Conservation (phyloP, 1,140 invertebrate species). For the Nautilus pompilius region DNA sequence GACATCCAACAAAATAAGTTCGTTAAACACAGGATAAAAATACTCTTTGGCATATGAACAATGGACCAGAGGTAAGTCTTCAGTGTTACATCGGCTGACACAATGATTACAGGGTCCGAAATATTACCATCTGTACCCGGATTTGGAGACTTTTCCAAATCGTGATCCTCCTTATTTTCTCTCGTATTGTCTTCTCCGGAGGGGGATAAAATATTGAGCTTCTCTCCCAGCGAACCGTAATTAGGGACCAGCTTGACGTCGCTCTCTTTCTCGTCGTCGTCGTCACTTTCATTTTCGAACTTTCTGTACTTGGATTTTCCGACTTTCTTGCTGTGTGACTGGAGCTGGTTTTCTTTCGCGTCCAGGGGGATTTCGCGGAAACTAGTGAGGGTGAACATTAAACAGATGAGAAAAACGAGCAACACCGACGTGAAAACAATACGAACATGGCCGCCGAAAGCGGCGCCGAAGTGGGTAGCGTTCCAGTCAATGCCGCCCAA, state of each 20-base stretch:
- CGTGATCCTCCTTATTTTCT: background rate
- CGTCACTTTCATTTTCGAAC: slow-evolving; percentile 43
- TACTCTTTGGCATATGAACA: slow-evolving; percentile 80
- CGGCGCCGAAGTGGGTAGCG: slow-evolving; percentile 68
- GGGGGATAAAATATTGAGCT: no score
- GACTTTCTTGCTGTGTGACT: slow-evolving; percentile 48
- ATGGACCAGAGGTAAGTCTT: slow-evolving; percentile 83
- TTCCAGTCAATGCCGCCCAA: slow-evolving; percentile 90
- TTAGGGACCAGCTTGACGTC: slow-evolving; percentile 1
- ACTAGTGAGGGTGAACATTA: slow-evolving; percentile 39
- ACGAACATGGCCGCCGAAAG: slow-evolving; percentile 74
- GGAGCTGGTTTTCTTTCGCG: slow-evolving; percentile 23
- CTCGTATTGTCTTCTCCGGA: background rate
- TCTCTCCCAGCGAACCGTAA: slow-evolving; percentile 11
- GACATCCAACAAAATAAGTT: slow-evolving; percentile 98
- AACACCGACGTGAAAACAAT: slow-evolving; percentile 64
- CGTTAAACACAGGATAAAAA: slow-evolving; percentile 84
- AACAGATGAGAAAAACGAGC: slow-evolving; percentile 35
- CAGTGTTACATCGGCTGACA: slow-evolving; percentile 49
- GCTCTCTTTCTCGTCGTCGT: slow-evolving; percentile 22
- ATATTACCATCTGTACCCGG: background rate
- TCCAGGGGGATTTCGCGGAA: slow-evolving; percentile 46
- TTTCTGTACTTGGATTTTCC: slow-evolving; percentile 43
- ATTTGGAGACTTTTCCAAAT: no score
- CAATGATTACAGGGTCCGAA: slow-evolving; percentile 11